Percentiles rank a stretch among this genome's conserved stretches.
Conservation (phyloP, 2,113 vertebrate species). For the Prietella phreatophila region DNA sequence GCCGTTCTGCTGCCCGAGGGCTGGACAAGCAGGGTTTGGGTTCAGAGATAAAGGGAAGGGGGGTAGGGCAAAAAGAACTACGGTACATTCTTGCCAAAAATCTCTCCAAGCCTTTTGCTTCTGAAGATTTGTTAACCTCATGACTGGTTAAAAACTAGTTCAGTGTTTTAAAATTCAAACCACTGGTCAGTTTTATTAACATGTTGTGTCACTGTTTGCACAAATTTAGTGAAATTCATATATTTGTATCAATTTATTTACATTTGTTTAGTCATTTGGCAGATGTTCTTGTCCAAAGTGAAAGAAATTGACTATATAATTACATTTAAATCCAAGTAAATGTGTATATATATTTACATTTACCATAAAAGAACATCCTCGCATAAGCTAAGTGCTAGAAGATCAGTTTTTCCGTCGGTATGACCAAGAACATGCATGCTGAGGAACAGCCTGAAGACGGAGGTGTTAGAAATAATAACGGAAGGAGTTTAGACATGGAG, state of each 20-base stretch:
- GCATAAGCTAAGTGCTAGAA: background rate
- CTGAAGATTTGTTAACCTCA: constrained; percentile 56
- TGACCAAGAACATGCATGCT: background rate
- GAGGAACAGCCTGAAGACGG: background rate
- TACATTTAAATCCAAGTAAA: background rate
- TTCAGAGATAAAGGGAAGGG: constrained; percentile 24
- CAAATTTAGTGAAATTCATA: background rate
- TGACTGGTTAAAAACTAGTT: constrained; percentile 50
- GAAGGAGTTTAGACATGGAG: background rate
- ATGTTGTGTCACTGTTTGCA: background rate
- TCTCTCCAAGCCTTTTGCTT: constrained; percentile 68
- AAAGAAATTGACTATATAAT: background rate
- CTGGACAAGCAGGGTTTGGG: constrained; percentile 57
- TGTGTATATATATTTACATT: background rate
- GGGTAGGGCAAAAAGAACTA: constrained; percentile 11
- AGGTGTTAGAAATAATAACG: background rate
- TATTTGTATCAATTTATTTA: background rate
- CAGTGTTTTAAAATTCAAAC: background rate
- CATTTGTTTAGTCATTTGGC: background rate
- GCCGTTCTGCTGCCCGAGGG: constrained; percentile 59
- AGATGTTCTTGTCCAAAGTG: background rate
- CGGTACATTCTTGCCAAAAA: constrained; percentile 64
- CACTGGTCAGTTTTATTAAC: background rate
- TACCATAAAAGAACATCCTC: background rate
- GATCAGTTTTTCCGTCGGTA: background rate